Conservation (phyloP, 2,113 vertebrate genomes). For the Tachysurus vachellii region DNA sequence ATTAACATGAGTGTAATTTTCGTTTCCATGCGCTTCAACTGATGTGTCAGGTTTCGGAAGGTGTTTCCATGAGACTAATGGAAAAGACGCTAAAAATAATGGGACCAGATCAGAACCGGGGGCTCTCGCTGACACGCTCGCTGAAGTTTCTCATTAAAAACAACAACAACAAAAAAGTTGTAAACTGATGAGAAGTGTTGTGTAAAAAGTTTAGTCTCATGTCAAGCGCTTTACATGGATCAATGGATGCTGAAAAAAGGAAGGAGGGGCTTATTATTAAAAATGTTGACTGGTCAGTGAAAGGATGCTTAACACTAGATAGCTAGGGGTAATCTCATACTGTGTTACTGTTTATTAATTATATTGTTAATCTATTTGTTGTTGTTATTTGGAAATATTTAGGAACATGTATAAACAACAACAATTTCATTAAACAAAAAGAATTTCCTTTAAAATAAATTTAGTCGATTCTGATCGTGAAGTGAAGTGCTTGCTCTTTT, state of each 20-base stretch:
- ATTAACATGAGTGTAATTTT: slow-evolving; percentile 28
- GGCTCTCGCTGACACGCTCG: neutral
- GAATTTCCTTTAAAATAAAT: no score
- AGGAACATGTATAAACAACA: no score
- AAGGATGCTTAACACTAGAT: no score
- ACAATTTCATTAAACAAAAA: neutral
- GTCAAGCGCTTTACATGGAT: no score
- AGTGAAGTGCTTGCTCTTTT: no score
- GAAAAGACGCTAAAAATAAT: slow-evolving; percentile 22
- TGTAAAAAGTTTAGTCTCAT: neutral
- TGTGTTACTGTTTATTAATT: no score
- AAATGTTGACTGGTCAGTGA: neutral
- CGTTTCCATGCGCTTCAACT: neutral
- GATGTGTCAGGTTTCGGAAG: slow-evolving; percentile 25
- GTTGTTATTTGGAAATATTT: neutral
- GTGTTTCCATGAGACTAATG: slow-evolving; percentile 13
- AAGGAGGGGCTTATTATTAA: neutral
- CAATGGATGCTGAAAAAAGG: neutral
- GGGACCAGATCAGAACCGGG: neutral
- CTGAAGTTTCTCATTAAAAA: neutral
- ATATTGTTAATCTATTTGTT: no score
- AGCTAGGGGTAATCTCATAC: no score
- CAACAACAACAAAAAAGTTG: neutral
- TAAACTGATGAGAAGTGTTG: neutral
- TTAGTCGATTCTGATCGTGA: no score